Percentiles rank a stretch among this genome's conserved stretches.
Evolutionary conservation across 2,888 invertebrate species (phyloP).

Genomic region (Eristalis tenax): DNA sequence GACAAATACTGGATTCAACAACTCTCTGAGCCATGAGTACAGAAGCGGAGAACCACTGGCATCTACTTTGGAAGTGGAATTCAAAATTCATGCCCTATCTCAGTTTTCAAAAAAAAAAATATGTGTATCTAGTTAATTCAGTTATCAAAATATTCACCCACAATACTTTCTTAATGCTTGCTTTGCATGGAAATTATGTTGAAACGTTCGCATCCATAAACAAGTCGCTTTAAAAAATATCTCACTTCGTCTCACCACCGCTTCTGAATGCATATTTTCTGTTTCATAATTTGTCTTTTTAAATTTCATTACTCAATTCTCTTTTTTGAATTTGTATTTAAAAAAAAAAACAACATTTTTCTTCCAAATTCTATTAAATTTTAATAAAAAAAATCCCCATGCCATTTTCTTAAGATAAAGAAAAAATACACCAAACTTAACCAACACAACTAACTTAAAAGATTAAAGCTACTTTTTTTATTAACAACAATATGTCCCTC

Average conservation of each 20-base stretch:
- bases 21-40: no score
- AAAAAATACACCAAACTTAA: constrained; percentile 46
- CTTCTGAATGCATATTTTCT: constrained; percentile 32
- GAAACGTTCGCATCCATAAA: constrained; percentile 19
- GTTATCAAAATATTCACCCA: constrained; percentile 19
- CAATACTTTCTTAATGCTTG: background rate
- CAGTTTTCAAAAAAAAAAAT: no score
- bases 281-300: background rate
- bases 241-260: constrained; percentile 40
- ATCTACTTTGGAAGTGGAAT: no score
- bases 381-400: background rate
- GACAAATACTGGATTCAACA: no score
- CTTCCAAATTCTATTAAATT: constrained; percentile 4
- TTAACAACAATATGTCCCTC: background rate
- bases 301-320: constrained; percentile 29
- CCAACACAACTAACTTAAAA: constrained; percentile 35
- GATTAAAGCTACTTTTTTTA: constrained; percentile 19
- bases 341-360: constrained; percentile 13
- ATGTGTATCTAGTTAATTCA: background rate
- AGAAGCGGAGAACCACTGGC: no score
- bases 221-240: constrained; percentile 28
- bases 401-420: constrained; percentile 30
- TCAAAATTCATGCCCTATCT: no score
- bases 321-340: constrained; percentile 14
- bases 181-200: constrained; percentile 29